phyloP scores from a whole-genome alignment of 2,888 invertebrate species.

The Sussaba pulchella region DNA sequence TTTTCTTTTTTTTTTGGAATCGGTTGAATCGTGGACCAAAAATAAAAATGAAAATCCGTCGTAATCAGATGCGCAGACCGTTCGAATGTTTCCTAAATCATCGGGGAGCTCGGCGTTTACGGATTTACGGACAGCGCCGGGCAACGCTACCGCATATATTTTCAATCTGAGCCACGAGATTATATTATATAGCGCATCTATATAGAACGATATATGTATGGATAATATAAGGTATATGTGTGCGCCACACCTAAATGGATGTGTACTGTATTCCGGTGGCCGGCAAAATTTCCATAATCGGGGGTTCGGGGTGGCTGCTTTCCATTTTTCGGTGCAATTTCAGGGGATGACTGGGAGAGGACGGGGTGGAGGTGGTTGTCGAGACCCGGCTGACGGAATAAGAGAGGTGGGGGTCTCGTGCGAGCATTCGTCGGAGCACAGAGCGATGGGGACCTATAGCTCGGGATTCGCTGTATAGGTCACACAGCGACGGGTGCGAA shows the following conservation, averaged over 20 bases:
- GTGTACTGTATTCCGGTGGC: slow-evolving; percentile 8
- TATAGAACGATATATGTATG: slow-evolving; percentile 19
- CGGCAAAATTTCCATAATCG: slow-evolving; percentile 61
- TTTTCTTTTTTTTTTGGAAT: not conserved
- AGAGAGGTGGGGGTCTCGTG: slow-evolving; percentile 30
- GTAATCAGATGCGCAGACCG: slow-evolving; percentile 20
- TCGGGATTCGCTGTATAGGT: slow-evolving; percentile 32
- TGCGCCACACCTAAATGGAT: slow-evolving; percentile 22
- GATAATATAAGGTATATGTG: slow-evolving; percentile 34
- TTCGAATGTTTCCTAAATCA: slow-evolving; percentile 51
- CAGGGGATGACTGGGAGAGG: slow-evolving; percentile 36
- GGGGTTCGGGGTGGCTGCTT: slow-evolving; percentile 54
- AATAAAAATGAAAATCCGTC: not conserved
- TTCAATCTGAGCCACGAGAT: slow-evolving; percentile 51
- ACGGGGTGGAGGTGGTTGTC: not conserved
- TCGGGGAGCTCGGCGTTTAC: slow-evolving; percentile 18
- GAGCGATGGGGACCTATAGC: slow-evolving; percentile 14
- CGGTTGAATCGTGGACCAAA: not conserved
- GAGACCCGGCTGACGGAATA: not conserved
- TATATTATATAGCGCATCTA: slow-evolving; percentile 36
- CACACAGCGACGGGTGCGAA: slow-evolving; percentile 9
- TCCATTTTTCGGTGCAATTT: slow-evolving; percentile 69
- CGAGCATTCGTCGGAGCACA: slow-evolving; percentile 47
- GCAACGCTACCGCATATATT: slow-evolving; percentile 45
- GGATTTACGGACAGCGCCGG: slow-evolving; percentile 47